phyloP scores from a whole-genome alignment of 1,140 invertebrate species.

The Elysia chlorotica region DNA sequence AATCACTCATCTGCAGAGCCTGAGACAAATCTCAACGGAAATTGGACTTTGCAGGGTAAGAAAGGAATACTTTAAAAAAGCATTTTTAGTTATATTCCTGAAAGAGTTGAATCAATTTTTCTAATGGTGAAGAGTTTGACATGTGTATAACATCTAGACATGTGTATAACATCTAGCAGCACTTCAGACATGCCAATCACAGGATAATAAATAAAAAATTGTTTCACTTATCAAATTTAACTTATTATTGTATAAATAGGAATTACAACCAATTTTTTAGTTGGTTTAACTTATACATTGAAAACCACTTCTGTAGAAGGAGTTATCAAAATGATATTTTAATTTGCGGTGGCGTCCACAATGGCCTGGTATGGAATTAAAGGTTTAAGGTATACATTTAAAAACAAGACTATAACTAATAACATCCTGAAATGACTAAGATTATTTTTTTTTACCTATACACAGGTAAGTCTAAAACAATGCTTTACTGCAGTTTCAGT shows the following conservation, averaged over 20 bases:
- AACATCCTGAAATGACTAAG: neutral
- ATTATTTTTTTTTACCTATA: neutral
- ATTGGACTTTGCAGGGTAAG: constrained; percentile 18
- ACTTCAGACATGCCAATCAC: neutral
- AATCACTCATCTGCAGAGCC: constrained; percentile 2
- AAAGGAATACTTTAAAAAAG: neutral
- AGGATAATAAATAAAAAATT: neutral
- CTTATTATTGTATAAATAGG: too few relatives aligned
- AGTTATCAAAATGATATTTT: too few relatives aligned
- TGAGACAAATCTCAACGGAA: constrained; percentile 14
- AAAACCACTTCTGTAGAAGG: too few relatives aligned
- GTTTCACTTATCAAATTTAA: neutral
- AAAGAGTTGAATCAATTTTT: neutral
- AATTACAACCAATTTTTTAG: too few relatives aligned
- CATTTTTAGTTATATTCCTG: neutral
- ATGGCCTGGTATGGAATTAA: too few relatives aligned
- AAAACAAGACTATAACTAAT: neutral
- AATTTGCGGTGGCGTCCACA: too few relatives aligned
- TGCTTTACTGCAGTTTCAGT: neutral
- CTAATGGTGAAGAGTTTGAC: neutral
- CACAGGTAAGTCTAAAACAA: neutral
- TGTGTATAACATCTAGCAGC: neutral
- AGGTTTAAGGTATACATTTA: neutral
- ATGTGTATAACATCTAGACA: neutral
- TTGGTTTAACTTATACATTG: too few relatives aligned